phyloP scores from a whole-genome alignment of 2,113 vertebrate genomes.

The Mobula birostris region DNA sequence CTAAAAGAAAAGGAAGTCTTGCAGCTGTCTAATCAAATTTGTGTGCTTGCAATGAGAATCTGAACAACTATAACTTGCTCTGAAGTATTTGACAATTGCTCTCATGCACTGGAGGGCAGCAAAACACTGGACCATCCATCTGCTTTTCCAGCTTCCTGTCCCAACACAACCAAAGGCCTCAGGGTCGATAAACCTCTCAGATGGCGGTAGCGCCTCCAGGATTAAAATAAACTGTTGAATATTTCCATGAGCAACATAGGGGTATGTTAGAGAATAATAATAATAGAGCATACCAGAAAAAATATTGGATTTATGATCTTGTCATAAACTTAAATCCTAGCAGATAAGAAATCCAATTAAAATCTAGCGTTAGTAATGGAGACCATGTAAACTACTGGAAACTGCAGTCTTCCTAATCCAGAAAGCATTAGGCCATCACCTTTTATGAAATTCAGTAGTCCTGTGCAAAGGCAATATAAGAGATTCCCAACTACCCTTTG shows the following conservation, averaged over 20 bases:
- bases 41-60: neutral
- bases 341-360: no score
- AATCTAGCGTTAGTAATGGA: no score
- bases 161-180: neutral
- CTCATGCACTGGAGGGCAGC: constrained; percentile 20
- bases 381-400: no score
- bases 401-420: no score
- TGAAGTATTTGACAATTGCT: neutral
- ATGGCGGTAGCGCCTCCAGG: neutral
- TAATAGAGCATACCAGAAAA: no score
- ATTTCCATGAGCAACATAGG: neutral
- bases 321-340: no score
- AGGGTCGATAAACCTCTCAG: neutral
- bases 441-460: no score
- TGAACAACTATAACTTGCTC: neutral
- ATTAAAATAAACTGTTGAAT: neutral
- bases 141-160: neutral
- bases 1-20: neutral
- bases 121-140: neutral
- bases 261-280: neutral
- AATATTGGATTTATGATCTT: no score
- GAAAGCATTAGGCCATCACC: no score
- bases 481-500: no score
- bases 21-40: neutral
- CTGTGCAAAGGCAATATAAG: no score